A percentile compares a stretch with the other conserved stretches of the same genome.
Conservation (phyloP, 1,140 invertebrate species). For the Hycleus phaleratus region DNA sequence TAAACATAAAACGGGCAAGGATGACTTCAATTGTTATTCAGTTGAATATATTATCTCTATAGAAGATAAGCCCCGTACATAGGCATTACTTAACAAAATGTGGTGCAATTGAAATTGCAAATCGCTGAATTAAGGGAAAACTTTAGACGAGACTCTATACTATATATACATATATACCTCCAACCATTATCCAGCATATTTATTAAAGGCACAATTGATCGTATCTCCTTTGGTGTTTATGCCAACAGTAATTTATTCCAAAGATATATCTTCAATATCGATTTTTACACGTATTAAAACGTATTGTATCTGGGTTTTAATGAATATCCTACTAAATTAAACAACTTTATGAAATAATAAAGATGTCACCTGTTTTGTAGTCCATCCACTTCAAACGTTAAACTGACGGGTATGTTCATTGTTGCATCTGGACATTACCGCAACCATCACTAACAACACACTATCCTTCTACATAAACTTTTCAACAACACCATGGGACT, state of each 20-base stretch:
- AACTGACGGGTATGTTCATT: background rate
- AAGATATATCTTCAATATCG: too few relatives aligned
- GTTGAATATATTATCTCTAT: constrained; percentile 16
- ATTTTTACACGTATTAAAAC: too few relatives aligned
- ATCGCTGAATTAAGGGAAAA: constrained; percentile 8
- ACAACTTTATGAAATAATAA: too few relatives aligned
- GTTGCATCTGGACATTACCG: background rate
- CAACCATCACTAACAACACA: background rate
- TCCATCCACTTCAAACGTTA: background rate
- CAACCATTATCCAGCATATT: too few relatives aligned
- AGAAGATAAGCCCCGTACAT: constrained; percentile 16
- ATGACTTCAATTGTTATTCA: constrained; percentile 9
- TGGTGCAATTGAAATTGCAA: constrained; percentile 26
- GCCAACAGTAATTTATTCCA: too few relatives aligned
- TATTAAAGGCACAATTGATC: too few relatives aligned
- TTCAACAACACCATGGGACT: background rate
- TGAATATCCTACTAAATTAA: too few relatives aligned
- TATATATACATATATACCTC: too few relatives aligned
- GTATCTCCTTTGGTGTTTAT: too few relatives aligned
- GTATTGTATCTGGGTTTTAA: too few relatives aligned
- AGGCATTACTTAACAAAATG: constrained; percentile 23
- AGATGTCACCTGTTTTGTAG: too few relatives aligned
- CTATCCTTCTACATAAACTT: constrained; percentile 1
- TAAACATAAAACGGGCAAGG: background rate
- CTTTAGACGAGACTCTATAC: too few relatives aligned